phyloP scores from a whole-genome alignment of 1,140 invertebrate genomes.

The Anadara kagoshimensis region DNA sequence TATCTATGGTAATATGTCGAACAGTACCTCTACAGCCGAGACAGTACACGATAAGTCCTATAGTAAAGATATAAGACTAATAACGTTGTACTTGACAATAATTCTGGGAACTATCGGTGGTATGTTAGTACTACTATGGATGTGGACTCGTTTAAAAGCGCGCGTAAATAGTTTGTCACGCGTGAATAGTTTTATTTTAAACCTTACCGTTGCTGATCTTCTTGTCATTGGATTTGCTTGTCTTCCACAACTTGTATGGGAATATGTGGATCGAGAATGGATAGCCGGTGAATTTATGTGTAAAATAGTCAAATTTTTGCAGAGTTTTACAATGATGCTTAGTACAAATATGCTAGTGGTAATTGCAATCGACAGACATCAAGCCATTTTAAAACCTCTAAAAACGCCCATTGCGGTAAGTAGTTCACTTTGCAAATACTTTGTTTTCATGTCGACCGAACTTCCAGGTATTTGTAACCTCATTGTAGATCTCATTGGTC shows the following conservation, averaged over 20 bases:
- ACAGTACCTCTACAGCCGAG: neutral
- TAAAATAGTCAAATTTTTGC: constrained; percentile 69
- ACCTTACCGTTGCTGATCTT: constrained; percentile 70
- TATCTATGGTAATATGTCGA: neutral
- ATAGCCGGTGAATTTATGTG: constrained; percentile 69
- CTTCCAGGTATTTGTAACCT: neutral
- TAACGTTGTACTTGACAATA: constrained; percentile 55
- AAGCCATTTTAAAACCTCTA: constrained; percentile 72
- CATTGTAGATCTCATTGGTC: too few species aligned
- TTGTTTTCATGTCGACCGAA: too few species aligned
- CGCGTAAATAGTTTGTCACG: constrained; percentile 48
- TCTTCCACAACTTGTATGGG: constrained; percentile 71
- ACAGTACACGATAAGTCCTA: constrained; percentile 56
- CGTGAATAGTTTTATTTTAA: constrained; percentile 71
- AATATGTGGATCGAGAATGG: constrained; percentile 70
- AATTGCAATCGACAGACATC: constrained; percentile 74
- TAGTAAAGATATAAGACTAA: constrained; percentile 45
- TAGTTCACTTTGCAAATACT: constrained; percentile 21
- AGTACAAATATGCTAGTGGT: constrained; percentile 74
- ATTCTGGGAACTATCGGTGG: constrained; percentile 58
- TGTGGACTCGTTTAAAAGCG: constrained; percentile 53
- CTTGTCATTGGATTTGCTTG: constrained; percentile 68
- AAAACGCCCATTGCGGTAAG: constrained; percentile 64
- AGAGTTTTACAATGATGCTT: constrained; percentile 70
- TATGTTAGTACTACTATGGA: constrained; percentile 59